These are phyloP conservation scores for Spisula solida DNA, from an alignment of 2,888 invertebrate species.

Conservation along the genomic window DNA sequence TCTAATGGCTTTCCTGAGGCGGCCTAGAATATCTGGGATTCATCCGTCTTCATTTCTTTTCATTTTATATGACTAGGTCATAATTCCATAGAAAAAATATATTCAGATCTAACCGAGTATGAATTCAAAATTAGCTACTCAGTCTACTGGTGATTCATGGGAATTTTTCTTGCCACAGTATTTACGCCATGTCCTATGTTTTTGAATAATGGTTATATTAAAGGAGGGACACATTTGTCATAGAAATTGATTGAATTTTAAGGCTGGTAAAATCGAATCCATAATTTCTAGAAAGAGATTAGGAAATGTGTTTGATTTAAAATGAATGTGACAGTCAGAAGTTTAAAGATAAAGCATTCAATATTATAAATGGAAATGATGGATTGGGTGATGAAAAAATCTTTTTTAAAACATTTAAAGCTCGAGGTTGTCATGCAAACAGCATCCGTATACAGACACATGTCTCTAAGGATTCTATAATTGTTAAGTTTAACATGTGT, in stretches of 20 bases:
- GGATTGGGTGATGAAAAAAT: conserved; percentile 16
- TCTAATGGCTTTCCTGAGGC: conserved; percentile 63
- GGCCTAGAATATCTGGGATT: conserved; percentile 33
- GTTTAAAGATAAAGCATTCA: conserved; percentile 22
- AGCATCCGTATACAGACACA: not conserved
- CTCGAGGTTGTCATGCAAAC: not conserved
- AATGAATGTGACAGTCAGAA: conserved; percentile 24
- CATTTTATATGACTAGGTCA: conserved; percentile 63
- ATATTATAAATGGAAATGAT: conserved; percentile 26
- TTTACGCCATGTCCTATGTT: conserved; percentile 45
- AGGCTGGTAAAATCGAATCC: conserved; percentile 29
- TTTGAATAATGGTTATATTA: conserved; percentile 50
- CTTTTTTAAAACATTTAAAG: conserved; percentile 19
- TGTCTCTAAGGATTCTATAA: not conserved
- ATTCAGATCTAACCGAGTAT: conserved; percentile 53
- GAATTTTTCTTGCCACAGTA: conserved; percentile 39
- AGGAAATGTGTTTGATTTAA: conserved; percentile 28
- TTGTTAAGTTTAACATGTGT: not conserved
- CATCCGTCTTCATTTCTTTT: conserved; percentile 65
- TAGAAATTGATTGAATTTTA: conserved; percentile 40
- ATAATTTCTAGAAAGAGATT: conserved; percentile 26
- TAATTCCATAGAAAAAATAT: conserved; percentile 63
- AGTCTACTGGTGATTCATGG: conserved; percentile 46
- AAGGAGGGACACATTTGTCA: conserved; percentile 45
- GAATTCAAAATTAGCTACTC: conserved; percentile 52